Evolutionary conservation across 2,797 vertebrate species (phyloP), one percentile per base, ranked within the genome.

Genomic region (Melanotaenia maccullochi): DNA sequence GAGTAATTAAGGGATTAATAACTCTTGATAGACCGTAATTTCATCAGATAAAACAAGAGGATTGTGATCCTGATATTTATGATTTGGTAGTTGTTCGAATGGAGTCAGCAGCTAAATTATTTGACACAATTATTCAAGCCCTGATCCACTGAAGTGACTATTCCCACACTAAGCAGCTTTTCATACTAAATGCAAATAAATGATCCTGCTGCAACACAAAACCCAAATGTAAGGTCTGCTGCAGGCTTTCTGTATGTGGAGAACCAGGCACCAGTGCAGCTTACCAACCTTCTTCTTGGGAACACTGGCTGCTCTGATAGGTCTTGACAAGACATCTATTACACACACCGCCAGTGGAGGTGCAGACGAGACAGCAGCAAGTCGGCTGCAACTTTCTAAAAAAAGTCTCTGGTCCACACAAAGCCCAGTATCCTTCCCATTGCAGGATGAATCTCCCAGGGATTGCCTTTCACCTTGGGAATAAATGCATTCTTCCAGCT

Each of bases 271-370:
- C 64, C 69, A 12, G 25, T 35, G 33, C 40, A 68, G 80, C 47
- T 66, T 68, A 67, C 83, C 42, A 84, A 56, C n/a, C 25, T 64
- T 56, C 63, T 81, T 71, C 58, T 65, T 61, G 65, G 56, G 33
- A 58, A 60, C 52, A 70, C 80, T 73, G 85, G 62, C 38, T 62
- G 76, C 54, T 60, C 63, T 71, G 76, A 81, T 84, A 70, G 78
- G 78, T 66, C 76, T 73, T 75, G 56, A 79, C 78, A 84, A 70
- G 74, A 84, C 74, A 79, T 76, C 76, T 82, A 90, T 90, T 89
- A 88, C 83, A 84, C 81, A 83, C 84, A 85, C 76, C 70, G 68
- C 28, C 59, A 38, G 63, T 6, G 63, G 42, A 75, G 68, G 63
- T 35, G 33, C 70, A 67, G 76, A 30, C 30, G 72, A 74, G 57